phyloP scores from a whole-genome alignment of 2,888 invertebrate genomes.

The Eugnorisma glareosa region DNA sequence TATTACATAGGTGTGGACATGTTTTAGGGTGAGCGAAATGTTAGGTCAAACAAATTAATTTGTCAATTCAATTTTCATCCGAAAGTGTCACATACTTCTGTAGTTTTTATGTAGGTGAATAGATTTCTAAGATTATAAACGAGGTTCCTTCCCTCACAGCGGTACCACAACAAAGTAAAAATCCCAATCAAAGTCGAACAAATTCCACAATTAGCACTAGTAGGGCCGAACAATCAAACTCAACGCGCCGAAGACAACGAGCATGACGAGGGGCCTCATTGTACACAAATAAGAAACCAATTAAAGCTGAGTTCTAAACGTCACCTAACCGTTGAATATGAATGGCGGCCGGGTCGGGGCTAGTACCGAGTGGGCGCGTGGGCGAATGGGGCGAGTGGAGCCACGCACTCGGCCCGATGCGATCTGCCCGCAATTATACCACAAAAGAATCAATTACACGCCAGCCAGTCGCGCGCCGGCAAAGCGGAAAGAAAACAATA shows the following conservation, averaged over 20 bases:
- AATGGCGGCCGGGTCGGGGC: conserved; percentile 67
- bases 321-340: conserved; percentile 82
- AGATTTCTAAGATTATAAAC: neutral
- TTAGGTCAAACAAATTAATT: neutral
- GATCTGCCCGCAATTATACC: conserved; percentile 83
- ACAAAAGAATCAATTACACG: conserved; percentile 89
- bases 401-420: conserved; percentile 76
- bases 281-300: conserved; percentile 79
- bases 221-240: conserved; percentile 49
- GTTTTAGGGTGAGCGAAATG: conserved; percentile 13
- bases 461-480: conserved; percentile 67
- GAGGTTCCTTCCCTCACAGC: neutral
- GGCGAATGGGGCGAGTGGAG: conserved; percentile 40
- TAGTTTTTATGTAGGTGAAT: neutral
- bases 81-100: neutral
- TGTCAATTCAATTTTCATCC: neutral
- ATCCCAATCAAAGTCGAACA: conserved; percentile 44
- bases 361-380: conserved; percentile 23
- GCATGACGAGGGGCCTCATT: conserved; percentile 68
- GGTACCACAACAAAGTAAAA: conserved; percentile 50
- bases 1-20: conserved; percentile 3
- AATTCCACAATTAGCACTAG: conserved; percentile 60
- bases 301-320: conserved; percentile 78
- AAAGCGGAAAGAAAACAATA: conserved; percentile 84
- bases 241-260: conserved; percentile 57